Evolutionary conservation across 30 jellyfish, hydroid and myxozoan species (phyloP).

Genomic region (Catostylus mosaicus): DNA sequence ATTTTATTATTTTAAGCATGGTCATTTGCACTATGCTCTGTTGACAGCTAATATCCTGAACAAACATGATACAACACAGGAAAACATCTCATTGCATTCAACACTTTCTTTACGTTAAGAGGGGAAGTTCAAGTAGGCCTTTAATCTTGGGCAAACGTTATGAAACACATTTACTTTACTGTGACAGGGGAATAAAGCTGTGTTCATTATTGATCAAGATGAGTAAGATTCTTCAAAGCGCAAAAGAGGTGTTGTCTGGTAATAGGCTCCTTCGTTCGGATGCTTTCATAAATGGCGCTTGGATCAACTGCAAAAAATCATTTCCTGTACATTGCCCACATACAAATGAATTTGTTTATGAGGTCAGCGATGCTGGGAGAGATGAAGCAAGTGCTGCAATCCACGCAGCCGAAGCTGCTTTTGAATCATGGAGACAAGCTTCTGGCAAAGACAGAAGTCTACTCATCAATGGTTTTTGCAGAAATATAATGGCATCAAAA

Average conservation of each 20-base stretch:
- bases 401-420: conserved; percentile 70
- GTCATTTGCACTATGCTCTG: too few species aligned
- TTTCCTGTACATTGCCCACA: conserved; percentile 82
- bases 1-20: too few species aligned
- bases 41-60: too few species aligned
- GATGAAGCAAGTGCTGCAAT: conserved; percentile 67
- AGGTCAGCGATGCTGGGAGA: conserved; percentile 66
- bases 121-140: too few species aligned
- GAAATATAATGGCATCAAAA: conserved; percentile 31
- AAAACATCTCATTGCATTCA: too few species aligned
- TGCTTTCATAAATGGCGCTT: conserved; percentile 73
- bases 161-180: too few species aligned
- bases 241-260: conserved; percentile 24
- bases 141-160: too few species aligned
- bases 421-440: conserved; percentile 51
- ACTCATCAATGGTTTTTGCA: conserved; percentile 36
- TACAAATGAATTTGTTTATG: conserved; percentile 46
- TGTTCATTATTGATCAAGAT: too few species aligned
- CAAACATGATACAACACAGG: too few species aligned
- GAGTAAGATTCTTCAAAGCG: conserved; percentile 41
- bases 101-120: too few species aligned
- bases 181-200: too few species aligned
- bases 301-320: conserved; percentile 47
- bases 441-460: conserved; percentile 61
- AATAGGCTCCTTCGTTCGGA: conserved; percentile 40